A percentile compares a stretch with the other conserved stretches of the same genome.
These are phyloP conservation scores for Brevimyrus niger DNA, from an alignment of 2,113 vertebrate species.

Conservation along the genomic window DNA sequence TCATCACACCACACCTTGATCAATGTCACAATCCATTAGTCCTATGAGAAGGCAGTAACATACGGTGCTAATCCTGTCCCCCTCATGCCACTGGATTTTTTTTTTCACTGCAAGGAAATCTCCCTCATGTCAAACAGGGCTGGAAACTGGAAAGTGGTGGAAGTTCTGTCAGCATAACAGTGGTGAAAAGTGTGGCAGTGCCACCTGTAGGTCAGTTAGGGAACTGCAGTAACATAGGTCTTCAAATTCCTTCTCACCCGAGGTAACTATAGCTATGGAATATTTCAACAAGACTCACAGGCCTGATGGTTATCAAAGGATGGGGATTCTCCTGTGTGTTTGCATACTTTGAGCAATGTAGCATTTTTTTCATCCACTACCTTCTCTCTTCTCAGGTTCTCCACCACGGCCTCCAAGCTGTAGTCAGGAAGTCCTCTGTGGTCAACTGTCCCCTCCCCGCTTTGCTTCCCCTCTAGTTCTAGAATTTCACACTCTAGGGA, in stretches of 20 bases:
- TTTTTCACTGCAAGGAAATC: neutral
- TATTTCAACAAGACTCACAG: neutral
- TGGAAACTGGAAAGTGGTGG: neutral
- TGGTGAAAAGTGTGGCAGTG: neutral
- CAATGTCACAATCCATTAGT: neutral
- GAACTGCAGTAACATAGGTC: neutral
- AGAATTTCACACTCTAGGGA: constrained; percentile 53
- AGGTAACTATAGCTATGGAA: neutral
- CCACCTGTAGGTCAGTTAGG: neutral
- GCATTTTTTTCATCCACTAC: constrained; percentile 29
- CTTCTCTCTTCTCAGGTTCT: constrained; percentile 52
- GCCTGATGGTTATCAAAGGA: neutral
- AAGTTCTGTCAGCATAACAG: neutral
- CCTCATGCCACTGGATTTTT: neutral
- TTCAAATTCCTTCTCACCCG: neutral
- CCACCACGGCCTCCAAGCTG: constrained; percentile 50
- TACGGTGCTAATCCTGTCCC: neutral
- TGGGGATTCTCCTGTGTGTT: neutral
- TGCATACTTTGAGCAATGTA: neutral
- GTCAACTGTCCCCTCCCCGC: neutral
- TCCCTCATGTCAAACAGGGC: neutral
- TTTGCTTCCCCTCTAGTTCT: constrained; percentile 40
- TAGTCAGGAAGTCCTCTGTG: constrained; percentile 21
- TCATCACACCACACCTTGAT: neutral
- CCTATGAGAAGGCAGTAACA: neutral